These are phyloP conservation scores for Drosophila tsacasi DNA, from an alignment of 1,140 invertebrate genomes.

Conservation along the genomic window DNA sequence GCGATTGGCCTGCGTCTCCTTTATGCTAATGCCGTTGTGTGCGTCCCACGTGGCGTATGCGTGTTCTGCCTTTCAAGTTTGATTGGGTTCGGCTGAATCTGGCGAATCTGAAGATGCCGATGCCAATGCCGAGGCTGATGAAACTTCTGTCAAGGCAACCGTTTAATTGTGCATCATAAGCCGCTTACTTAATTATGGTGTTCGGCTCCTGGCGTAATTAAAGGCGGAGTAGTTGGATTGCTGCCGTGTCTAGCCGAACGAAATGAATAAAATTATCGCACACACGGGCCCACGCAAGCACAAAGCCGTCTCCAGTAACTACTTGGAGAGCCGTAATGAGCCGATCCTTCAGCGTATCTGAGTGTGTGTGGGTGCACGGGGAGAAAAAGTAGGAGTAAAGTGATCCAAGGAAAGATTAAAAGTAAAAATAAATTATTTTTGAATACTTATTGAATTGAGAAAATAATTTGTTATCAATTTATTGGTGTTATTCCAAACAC, in stretches of 20 bases:
- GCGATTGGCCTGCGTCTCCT: slow-evolving; percentile 37
- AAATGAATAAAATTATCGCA: slow-evolving; percentile 68
- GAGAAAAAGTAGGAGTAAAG: neutral
- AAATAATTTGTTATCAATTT: too few relatives aligned
- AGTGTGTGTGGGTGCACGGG: slow-evolving; percentile 1
- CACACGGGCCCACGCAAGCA: slow-evolving; percentile 17
- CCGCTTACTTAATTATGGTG: slow-evolving; percentile 70
- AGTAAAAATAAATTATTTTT: neutral
- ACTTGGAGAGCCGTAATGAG: slow-evolving; percentile 53
- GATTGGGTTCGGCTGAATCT: slow-evolving; percentile 32
- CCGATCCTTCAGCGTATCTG: slow-evolving; percentile 1
- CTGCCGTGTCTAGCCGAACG: slow-evolving; percentile 41
- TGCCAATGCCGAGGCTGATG: slow-evolving; percentile 16
- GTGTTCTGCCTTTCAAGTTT: slow-evolving; percentile 53
- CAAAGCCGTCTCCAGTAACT: slow-evolving; percentile 39
- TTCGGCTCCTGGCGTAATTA: slow-evolving; percentile 49
- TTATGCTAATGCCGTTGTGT: slow-evolving; percentile 63
- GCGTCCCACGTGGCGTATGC: slow-evolving; percentile 69
- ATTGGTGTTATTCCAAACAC: neutral
- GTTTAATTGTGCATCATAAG: slow-evolving; percentile 77
- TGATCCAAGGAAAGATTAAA: neutral
- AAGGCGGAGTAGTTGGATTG: slow-evolving; percentile 42
- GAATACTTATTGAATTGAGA: neutral
- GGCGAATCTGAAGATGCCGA: slow-evolving; percentile 20
- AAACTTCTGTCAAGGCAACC: slow-evolving; percentile 54